Percentiles rank a stretch among this genome's conserved stretches.
phyloP scores from a whole-genome alignment of 2,113 vertebrate species.

The Casuarius casuarius region DNA sequence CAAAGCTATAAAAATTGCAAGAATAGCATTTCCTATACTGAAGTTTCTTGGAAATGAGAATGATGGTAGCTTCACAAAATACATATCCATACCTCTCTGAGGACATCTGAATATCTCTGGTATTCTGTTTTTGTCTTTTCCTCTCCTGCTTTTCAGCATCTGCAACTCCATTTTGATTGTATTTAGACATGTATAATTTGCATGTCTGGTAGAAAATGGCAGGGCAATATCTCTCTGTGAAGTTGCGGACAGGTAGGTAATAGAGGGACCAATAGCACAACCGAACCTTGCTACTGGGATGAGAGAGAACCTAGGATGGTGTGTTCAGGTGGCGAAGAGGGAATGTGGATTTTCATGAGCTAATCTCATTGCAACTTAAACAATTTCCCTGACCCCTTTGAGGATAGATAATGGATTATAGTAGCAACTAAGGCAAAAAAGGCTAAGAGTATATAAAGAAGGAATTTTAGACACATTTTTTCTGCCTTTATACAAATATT shows the following conservation, averaged over 20 bases:
- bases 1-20: neutral
- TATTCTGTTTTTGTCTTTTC: neutral
- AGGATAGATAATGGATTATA: neutral
- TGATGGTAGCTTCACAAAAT: neutral
- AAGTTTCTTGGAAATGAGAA: neutral
- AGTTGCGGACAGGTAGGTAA: neutral
- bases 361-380: neutral
- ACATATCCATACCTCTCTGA: neutral
- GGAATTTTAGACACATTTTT: neutral
- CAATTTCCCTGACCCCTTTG: neutral
- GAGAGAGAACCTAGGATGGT: neutral
- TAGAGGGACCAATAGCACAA: neutral
- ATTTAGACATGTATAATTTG: neutral
- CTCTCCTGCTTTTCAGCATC: neutral
- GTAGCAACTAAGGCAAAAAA: neutral
- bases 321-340: neutral
- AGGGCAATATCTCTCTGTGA: neutral
- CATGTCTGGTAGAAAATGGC: neutral
- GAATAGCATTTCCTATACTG: neutral
- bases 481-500: neutral
- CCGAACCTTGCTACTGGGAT: neutral
- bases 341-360: neutral
- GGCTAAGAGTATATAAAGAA: neutral
- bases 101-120: neutral
- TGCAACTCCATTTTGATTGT: neutral